Base-by-base conservation (phyloP, 2,113 vertebrate species). In the Cisticola juncidis region DNA sequence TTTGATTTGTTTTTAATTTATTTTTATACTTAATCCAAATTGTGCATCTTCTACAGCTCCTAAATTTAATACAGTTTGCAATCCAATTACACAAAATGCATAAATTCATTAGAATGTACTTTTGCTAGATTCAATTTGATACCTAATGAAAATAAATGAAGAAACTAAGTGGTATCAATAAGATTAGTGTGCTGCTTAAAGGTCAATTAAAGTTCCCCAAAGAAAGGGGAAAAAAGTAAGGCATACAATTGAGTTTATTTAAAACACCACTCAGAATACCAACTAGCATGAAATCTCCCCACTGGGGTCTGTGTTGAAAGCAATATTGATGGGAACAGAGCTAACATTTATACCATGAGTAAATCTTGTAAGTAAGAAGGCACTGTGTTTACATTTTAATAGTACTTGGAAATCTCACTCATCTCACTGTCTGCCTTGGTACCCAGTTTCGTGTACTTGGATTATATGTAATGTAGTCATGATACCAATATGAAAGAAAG, bases 111-210 rank as follows among this genome's bases (percentile, higher is more conserved):
- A 90, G 35, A 78, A 66, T 92, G 68, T 88, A 81, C 92, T 88
- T 95, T 76, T 86, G 42, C 60, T 90, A 66, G 71, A 91, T 94
- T 88, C 44, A 74, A 65, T 96, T 95, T 95, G 57, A 73, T 31
- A 64, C 47, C 57, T 96, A 95, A 96, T 95, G 94, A 97, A 95
- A 97, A 96, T 42, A 95, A 95, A 96, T 95, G 70, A 66, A 62
- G 84, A 91, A 90, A 80, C 54, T 40, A 92, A 64, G 61, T 47
- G 71, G 62, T 81, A 88, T 82, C 76, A 96, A 38, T 88, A 95
- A 91, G 88, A 97, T 97, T 86, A 94, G 35, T 61, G 61, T 88
- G 40, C 74, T 88, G 47, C 90, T 88, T 95, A 95, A 97, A 96
- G 97, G 96, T 90, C 95, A 95, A 13, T 94, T 96, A 64, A 87